Conservation (phyloP, 1,140 invertebrate genomes). For the Drosophila jambulina region DNA sequence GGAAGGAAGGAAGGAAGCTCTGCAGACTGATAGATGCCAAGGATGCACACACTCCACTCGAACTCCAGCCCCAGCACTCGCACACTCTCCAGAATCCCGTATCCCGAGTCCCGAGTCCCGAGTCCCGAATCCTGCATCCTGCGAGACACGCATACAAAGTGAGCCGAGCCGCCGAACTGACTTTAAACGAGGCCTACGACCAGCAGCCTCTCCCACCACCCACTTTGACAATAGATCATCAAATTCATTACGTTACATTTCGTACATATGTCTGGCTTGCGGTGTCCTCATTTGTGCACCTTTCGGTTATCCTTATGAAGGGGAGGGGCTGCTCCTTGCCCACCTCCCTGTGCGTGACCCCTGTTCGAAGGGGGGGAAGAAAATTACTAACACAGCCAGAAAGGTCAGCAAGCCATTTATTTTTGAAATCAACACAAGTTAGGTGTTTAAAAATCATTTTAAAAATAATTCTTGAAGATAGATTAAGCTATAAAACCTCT, state of each 20-base stretch:
- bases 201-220: neutral
- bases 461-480: neutral
- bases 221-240: constrained; percentile 75
- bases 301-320: neutral
- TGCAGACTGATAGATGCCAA: constrained; percentile 81
- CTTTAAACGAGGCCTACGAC: constrained; percentile 65
- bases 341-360: constrained; percentile 59
- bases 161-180: constrained; percentile 61
- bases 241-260: constrained; percentile 82
- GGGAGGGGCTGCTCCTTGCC: neutral
- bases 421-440: neutral
- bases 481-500: neutral
- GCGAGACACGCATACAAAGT: constrained; percentile 76
- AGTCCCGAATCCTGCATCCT: constrained; percentile 18
- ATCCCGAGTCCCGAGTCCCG: neutral
- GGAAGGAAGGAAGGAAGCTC: constrained; percentile 76
- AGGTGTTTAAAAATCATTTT: neutral
- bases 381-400: constrained; percentile 19
- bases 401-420: neutral
- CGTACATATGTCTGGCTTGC: constrained; percentile 76
- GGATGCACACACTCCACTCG: constrained; percentile 55
- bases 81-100: constrained; percentile 6
- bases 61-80: constrained; percentile 19
- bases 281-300: constrained; percentile 30
- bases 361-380: constrained; percentile 33